A percentile compares a stretch with the other conserved stretches of the same genome.
phyloP scores from a whole-genome alignment of 2,888 invertebrate species.

The Sphaerophoria taeniata region DNA sequence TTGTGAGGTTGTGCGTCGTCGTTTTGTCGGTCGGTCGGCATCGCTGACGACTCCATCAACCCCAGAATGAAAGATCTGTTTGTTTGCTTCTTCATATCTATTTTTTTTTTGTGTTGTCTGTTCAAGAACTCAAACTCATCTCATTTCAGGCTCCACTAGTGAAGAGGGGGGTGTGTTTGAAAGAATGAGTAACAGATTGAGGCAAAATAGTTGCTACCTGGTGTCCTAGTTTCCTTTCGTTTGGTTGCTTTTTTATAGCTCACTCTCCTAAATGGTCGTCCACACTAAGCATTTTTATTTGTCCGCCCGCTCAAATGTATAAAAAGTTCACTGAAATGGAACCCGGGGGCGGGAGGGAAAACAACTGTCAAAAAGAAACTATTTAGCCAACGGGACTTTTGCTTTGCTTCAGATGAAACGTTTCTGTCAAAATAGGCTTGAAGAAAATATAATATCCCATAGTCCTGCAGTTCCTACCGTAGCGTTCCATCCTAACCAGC shows the following conservation, averaged over 20 bases:
- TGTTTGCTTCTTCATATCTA: slow-evolving; percentile 30
- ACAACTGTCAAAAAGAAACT: slow-evolving; percentile 31
- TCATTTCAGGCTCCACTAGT: slow-evolving; percentile 34
- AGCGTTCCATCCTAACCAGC: background rate
- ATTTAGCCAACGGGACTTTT: slow-evolving; percentile 50
- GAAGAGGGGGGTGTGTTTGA: background rate
- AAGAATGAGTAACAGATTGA: slow-evolving; percentile 47
- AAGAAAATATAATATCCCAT: slow-evolving; percentile 31
- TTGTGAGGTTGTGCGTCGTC: background rate
- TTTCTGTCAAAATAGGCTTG: slow-evolving; percentile 54
- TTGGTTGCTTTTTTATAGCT: slow-evolving; percentile 44
- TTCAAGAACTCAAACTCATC: slow-evolving; percentile 48
- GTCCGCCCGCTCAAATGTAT: slow-evolving; percentile 32
- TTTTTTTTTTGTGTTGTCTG: slow-evolving; percentile 13
- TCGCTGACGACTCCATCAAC: background rate
- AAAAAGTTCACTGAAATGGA: slow-evolving; percentile 33
- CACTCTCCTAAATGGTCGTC: slow-evolving; percentile 62
- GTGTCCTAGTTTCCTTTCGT: slow-evolving; percentile 63
- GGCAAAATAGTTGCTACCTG: slow-evolving; percentile 65
- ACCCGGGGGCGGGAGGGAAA: background rate
- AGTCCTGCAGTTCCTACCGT: background rate
- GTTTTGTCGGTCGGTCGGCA: too few species aligned
- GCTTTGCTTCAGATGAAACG: slow-evolving; percentile 16
- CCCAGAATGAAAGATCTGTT: slow-evolving; percentile 6
- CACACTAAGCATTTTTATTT: slow-evolving; percentile 34